These are phyloP conservation scores for Pholis gunnellus DNA, from an alignment of 2,113 vertebrate genomes.

Conservation along the genomic window DNA sequence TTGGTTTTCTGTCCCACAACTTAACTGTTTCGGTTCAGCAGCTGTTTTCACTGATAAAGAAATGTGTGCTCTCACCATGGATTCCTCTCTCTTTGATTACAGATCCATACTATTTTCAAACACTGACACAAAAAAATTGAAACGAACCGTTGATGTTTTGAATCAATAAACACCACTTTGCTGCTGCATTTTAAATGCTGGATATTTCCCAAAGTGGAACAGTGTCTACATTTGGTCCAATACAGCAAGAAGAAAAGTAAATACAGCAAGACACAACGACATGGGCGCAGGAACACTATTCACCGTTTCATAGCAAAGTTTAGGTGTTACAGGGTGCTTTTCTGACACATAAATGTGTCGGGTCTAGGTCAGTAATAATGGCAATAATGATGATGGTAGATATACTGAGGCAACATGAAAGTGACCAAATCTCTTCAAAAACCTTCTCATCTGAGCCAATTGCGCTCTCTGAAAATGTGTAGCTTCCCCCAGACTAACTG, in stretches of 20 bases:
- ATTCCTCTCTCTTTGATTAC: slow-evolving; percentile 15
- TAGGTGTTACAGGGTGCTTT: no score
- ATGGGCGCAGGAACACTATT: neutral
- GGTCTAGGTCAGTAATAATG: neutral
- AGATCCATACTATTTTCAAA: slow-evolving; percentile 12
- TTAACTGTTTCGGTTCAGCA: neutral
- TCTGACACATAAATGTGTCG: neutral
- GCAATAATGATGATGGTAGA: neutral
- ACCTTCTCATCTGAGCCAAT: neutral
- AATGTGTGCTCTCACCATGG: neutral
- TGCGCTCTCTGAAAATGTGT: neutral
- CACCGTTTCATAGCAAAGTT: neutral
- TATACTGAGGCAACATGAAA: neutral
- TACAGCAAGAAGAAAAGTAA: neutral
- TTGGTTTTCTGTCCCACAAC: neutral
- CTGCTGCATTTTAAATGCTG: slow-evolving; percentile 21
- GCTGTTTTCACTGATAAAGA: neutral
- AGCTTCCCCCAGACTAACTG: slow-evolving; percentile 11
- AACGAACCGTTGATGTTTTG: slow-evolving; percentile 25
- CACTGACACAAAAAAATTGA: slow-evolving; percentile 34
- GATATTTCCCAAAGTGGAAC: slow-evolving; percentile 13
- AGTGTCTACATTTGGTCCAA: slow-evolving; percentile 20
- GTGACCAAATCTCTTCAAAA: neutral
- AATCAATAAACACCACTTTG: slow-evolving; percentile 36
- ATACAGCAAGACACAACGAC: neutral